Evolutionary conservation across 1,140 invertebrate genomes (phyloP), one percentile per base, ranked within the genome.

Genomic region (Marisa cornuarietis): DNA sequence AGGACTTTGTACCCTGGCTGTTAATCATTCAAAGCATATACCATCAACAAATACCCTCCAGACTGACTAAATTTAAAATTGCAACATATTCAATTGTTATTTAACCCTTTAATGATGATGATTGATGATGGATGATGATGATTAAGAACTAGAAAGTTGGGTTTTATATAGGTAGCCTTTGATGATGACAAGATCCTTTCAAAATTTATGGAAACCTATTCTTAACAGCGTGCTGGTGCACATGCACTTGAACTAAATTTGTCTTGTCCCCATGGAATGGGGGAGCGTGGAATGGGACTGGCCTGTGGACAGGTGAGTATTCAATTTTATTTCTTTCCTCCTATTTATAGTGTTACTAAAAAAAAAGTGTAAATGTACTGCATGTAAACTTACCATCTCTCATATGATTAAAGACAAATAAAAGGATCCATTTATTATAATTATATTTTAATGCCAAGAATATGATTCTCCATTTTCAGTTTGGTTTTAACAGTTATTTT

Each of bases 221-320:
- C 72, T 51, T 61, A 63, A 82, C 83, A 93, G 90, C 85, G 85
- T 9, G 93, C 96, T 18, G 98, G 98, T 5, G 94, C 98, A 0
- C 97, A 99, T 92, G 97, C 96, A 1, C 91, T 99, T 9, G 98
- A 99, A 91, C 90, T 99, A 61, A 99, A 99, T 93, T 90, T 99
- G 10, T 98, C 96, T 0, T 99, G 98, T 92, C 98, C 98, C 1
- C 98, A 99, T 92, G 98, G 98, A 49, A 99, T 99, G 97, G 97
- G 92, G 93, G 96, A 76, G 83, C 87, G 85, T 79, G 97, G 97
- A 73, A 99, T 99, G 98, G 98, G 98, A 0, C 89, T 99, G 51
- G 98, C 98, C 58, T 99, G 98, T 92, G 98, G 98, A 81, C 97
- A 98, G 93, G 95, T 96, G 89, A 88, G 85, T 26, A 14, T 22